Evolutionary conservation across 2,797 vertebrate species (phyloP).

Genomic region (Molossus alvarezi): DNA sequence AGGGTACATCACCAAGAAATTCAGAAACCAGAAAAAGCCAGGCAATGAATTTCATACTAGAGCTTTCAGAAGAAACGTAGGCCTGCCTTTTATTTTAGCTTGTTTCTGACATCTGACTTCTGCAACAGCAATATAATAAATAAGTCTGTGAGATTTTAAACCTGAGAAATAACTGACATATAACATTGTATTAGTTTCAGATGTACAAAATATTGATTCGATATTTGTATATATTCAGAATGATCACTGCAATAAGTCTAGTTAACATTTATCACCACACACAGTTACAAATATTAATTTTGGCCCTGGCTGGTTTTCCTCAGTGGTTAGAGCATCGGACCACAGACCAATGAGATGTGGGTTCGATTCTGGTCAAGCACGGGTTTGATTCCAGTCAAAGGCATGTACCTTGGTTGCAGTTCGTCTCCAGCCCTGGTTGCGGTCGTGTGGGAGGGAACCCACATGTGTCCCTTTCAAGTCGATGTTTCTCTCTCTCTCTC

Average conservation of each 20-base stretch:
- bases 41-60: neutral
- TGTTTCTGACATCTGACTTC: constrained; percentile 7
- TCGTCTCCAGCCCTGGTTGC: too few relatives aligned
- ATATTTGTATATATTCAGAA: neutral
- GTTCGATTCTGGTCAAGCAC: too few relatives aligned
- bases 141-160: neutral
- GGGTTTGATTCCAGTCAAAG: too few relatives aligned
- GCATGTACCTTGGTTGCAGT: too few relatives aligned
- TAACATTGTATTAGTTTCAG: neutral
- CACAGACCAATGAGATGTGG: too few relatives aligned
- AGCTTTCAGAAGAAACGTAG: neutral
- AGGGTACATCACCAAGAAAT: neutral
- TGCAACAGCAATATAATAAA: constrained; percentile 18
- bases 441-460: too few relatives aligned
- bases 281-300: neutral
- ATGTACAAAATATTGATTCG: neutral
- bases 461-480: neutral
- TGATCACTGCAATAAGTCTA: neutral
- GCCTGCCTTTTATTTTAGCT: neutral
- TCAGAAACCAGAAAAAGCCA: neutral
- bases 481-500: too few relatives aligned
- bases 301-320: too few relatives aligned
- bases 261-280: neutral
- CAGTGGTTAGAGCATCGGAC: too few relatives aligned
- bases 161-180: neutral